phyloP scores from a whole-genome alignment of 2,888 invertebrate genomes.

The Crocallis elinguaria region DNA sequence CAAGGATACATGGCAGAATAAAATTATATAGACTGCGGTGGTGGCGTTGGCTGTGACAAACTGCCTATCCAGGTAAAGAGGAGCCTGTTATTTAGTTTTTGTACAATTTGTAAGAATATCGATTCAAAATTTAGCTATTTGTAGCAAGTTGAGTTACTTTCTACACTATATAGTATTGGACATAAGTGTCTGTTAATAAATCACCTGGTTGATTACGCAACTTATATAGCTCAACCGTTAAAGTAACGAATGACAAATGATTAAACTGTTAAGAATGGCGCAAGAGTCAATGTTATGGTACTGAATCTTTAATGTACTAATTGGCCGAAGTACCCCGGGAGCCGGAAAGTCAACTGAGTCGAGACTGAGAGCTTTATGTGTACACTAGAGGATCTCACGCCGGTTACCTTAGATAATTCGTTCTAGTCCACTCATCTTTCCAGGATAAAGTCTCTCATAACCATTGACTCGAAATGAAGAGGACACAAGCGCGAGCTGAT shows the following conservation, averaged over 20 bases:
- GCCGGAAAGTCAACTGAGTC: too few species aligned
- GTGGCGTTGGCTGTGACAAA: too few species aligned
- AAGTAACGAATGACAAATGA: slow-evolving; percentile 53
- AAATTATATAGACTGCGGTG: too few species aligned
- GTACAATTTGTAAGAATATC: not conserved
- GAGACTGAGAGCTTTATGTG: too few species aligned
- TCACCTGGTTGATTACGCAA: slow-evolving; percentile 56
- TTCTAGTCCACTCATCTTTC: too few species aligned
- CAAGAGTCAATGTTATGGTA: slow-evolving; percentile 25
- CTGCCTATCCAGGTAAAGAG: too few species aligned
- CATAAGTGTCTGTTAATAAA: slow-evolving; percentile 52
- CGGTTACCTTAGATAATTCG: too few species aligned
- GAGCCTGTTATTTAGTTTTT: too few species aligned
- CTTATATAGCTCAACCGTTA: slow-evolving; percentile 43
- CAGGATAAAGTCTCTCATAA: too few species aligned
- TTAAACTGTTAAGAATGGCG: slow-evolving; percentile 38
- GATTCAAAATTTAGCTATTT: not conserved
- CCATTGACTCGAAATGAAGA: too few species aligned
- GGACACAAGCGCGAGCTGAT: slow-evolving; percentile 15
- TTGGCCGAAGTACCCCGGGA: slow-evolving; percentile 29
- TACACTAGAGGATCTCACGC: too few species aligned
- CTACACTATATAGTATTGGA: slow-evolving; percentile 13
- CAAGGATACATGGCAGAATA: too few species aligned
- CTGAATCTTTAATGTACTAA: slow-evolving; percentile 22
- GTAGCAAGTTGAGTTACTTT: slow-evolving; percentile 11